Evolutionary conservation across 2,888 invertebrate genomes (phyloP).

Genomic region (Nineta flava): DNA sequence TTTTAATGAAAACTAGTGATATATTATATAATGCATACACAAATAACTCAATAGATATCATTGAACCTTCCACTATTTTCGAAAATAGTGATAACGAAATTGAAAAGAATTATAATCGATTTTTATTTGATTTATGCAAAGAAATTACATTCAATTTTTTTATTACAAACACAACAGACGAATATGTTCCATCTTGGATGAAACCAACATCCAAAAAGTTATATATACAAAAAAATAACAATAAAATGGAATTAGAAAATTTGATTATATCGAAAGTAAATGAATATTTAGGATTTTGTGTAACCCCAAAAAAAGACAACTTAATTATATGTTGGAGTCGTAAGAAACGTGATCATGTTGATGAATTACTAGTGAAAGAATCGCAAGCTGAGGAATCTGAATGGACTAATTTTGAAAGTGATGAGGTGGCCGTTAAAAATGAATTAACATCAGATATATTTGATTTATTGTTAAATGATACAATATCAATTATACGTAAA

Average conservation of each 20-base stretch:
- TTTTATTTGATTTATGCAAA: slow-evolving; percentile 44
- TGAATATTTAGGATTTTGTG: slow-evolving; percentile 35
- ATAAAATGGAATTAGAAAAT: slow-evolving; percentile 30
- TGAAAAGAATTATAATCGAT: slow-evolving; percentile 35
- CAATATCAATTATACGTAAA: slow-evolving; percentile 17
- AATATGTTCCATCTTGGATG: slow-evolving; percentile 34
- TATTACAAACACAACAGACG: slow-evolving; percentile 17
- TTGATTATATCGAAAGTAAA: slow-evolving; percentile 34
- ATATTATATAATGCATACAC: slow-evolving; percentile 29
- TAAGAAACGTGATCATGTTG: slow-evolving; percentile 51
- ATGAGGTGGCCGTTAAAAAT: slow-evolving; percentile 51
- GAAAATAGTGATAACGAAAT: slow-evolving; percentile 23
- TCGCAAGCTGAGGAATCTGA: slow-evolving; percentile 52
- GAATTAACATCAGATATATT: slow-evolving; percentile 40
- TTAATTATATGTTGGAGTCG: slow-evolving; percentile 42
- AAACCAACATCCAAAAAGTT: slow-evolving; percentile 28
- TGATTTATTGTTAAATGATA: slow-evolving; percentile 33
- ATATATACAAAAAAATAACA: slow-evolving; percentile 27
- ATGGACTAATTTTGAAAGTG: slow-evolving; percentile 58
- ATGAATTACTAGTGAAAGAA: slow-evolving; percentile 53
- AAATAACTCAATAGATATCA: slow-evolving; percentile 19
- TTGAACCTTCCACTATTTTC: slow-evolving; percentile 18
- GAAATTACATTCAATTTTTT: slow-evolving; percentile 30
- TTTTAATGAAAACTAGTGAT: slow-evolving; percentile 29
- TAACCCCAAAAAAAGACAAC: slow-evolving; percentile 34